Evolutionary conservation across 2,888 invertebrate genomes (phyloP), one percentile per base, ranked within the genome.

Genomic region (Pristionchus maxplancki): DNA sequence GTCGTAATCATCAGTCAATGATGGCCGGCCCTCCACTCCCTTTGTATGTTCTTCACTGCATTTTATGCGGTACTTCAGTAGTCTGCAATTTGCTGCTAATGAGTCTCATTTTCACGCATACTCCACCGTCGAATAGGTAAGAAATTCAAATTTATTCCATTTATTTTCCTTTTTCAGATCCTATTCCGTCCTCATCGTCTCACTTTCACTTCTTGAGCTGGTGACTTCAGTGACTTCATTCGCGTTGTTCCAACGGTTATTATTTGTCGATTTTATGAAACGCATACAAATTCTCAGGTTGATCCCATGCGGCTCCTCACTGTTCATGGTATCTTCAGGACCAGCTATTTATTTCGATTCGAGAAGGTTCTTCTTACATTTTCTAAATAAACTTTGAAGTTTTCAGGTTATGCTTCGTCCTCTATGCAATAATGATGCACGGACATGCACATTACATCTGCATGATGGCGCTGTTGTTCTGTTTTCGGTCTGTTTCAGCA

Each of bases 381-480:
- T 4, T 2, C 15, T 15, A 37, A 71, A 28, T 44, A 11, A 34
- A 34, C 3, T 28, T 6, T 58, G 20, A 34, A 40, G 4, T 40
- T 53, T 83, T 11, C 31, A 83, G 82, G 34, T 83, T 83, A 53
- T 83, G 82, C 15, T 53, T 53, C 53, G 82, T 83, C 31, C 31
- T 83, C 34, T 83, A 83, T 53, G 82, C 82, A 20, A 50, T 83
- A 34, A 83, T 83, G 82, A 34, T 53, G 53, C 82, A 83, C 34
- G 82, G 82, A 1, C 44, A 83, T 53, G 28, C 82, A 6, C 82
- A 83, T 37, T 83, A 83, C 53, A 53, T 83, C 20, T 53, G 50
- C 34, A 83, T 83, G 53, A 53, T 83, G 82, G 82, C 82, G 1
- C 20, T 83, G 31, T 44, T 83, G 5, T 83, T 83, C n/a, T 50